These are phyloP conservation scores for Steinernema carpocapsae DNA, from an alignment of 2,888 invertebrate genomes.

Conservation along the genomic window DNA sequence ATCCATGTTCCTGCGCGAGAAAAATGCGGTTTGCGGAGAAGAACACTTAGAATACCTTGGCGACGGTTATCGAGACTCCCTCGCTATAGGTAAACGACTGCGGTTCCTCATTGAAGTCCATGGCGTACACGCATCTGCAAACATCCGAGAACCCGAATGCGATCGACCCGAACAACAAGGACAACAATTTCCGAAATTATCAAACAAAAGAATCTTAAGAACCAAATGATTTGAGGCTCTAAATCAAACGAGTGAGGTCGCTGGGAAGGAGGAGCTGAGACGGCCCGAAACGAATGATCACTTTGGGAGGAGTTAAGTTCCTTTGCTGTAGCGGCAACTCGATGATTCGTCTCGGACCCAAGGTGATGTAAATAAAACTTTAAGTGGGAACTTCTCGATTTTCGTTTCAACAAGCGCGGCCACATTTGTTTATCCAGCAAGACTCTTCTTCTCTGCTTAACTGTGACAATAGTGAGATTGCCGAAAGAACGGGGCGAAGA, in stretches of 20 bases:
- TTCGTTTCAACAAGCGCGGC: slow-evolving; percentile 8
- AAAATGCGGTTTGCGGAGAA: not conserved
- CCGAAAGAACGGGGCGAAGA: not conserved
- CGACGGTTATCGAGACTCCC: slow-evolving; percentile 48
- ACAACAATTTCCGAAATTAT: no score
- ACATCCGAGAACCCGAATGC: no score
- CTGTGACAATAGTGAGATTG: not conserved
- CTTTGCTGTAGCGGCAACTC: not conserved
- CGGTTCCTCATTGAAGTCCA: slow-evolving; percentile 57
- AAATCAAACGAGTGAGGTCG: not conserved
- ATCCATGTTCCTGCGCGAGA: slow-evolving; percentile 72
- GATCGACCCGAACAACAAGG: not conserved
- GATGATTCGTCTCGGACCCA: not conserved
- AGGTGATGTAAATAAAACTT: slow-evolving; percentile 32
- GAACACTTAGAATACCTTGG: slow-evolving; percentile 35
- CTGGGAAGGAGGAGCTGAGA: not conserved
- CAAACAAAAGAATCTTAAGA: not conserved
- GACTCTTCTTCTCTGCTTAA: not conserved
- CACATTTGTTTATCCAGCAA: slow-evolving; percentile 8
- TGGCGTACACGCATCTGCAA: not conserved
- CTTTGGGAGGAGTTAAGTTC: slow-evolving; percentile 20
- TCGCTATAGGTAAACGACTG: slow-evolving; percentile 50
- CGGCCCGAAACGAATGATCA: slow-evolving; percentile 11
- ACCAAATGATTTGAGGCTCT: slow-evolving; percentile 1
- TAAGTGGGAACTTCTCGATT: slow-evolving; percentile 34